Evolutionary conservation across 2,113 vertebrate genomes (phyloP).

Genomic region (Mugil cephalus): DNA sequence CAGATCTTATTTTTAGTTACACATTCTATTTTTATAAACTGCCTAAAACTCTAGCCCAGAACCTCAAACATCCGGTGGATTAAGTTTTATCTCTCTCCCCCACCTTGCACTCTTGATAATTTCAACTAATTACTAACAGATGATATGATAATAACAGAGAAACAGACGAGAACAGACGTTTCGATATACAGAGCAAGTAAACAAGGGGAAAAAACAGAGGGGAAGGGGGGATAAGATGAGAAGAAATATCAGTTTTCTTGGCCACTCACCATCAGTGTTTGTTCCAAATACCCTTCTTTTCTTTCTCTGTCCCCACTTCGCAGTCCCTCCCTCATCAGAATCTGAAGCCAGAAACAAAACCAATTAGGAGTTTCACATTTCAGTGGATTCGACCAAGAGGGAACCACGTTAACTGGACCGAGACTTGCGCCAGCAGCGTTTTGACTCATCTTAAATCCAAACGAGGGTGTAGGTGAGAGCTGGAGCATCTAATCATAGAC

Average conservation of each 20-base stretch:
- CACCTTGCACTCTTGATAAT: constrained; percentile 21
- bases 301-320: constrained; percentile 49
- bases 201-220: background rate
- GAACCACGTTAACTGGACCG: constrained; percentile 12
- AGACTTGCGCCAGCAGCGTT: constrained; percentile 17
- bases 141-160: background rate
- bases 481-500: background rate
- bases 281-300: constrained; percentile 64
- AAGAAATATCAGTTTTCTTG: constrained; percentile 24
- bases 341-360: constrained; percentile 48
- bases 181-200: constrained; percentile 5
- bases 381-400: constrained; percentile 40
- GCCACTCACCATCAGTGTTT: constrained; percentile 59
- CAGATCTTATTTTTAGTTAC: too few species aligned
- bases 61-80: constrained; percentile 20
- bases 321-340: constrained; percentile 23
- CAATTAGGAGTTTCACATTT: constrained; percentile 14
- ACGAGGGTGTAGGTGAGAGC: background rate
- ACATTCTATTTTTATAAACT: background rate
- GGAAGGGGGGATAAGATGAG: constrained; percentile 6
- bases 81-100: constrained; percentile 21
- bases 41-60: too few species aligned
- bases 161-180: background rate
- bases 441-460: constrained; percentile 23
- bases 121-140: constrained; percentile 29